These are phyloP conservation scores for Euglossa dilemma DNA, from an alignment of 1,140 invertebrate genomes.

Conservation along the genomic window DNA sequence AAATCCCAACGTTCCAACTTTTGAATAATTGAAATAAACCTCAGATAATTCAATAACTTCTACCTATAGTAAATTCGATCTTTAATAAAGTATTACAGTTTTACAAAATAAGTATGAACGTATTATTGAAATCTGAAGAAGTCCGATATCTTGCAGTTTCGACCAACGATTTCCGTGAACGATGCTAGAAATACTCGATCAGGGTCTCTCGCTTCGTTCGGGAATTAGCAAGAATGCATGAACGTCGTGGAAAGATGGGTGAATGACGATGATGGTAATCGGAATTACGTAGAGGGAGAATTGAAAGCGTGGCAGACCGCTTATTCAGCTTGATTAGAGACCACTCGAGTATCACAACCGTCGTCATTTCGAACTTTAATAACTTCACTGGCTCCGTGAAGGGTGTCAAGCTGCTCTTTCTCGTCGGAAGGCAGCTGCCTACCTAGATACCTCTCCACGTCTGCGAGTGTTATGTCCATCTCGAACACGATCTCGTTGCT, in stretches of 20 bases:
- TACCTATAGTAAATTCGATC: too few relatives aligned
- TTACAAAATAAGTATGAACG: too few relatives aligned
- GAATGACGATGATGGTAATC: not conserved
- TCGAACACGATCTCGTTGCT: conserved; percentile 65
- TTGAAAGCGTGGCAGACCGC: not conserved
- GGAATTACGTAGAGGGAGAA: not conserved
- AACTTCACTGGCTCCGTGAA: conserved; percentile 19
- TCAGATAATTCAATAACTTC: too few relatives aligned
- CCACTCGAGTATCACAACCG: conserved; percentile 29
- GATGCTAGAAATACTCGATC: too few relatives aligned
- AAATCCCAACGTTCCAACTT: too few relatives aligned
- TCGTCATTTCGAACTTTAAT: conserved; percentile 28
- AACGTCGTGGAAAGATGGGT: not conserved
- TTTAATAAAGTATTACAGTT: too few relatives aligned
- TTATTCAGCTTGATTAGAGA: conserved; percentile 42
- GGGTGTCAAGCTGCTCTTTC: conserved; percentile 46
- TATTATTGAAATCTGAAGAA: too few relatives aligned
- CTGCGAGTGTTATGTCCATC: conserved; percentile 66
- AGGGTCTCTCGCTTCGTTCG: too few relatives aligned
- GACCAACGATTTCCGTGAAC: too few relatives aligned
- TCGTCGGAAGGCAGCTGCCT: conserved; percentile 16
- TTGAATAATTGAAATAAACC: too few relatives aligned
- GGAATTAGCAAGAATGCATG: not conserved
- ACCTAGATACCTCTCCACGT: conserved; percentile 50
- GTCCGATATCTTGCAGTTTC: too few relatives aligned